Percentiles rank a stretch among this genome's conserved stretches.
Evolutionary conservation across 2,797 vertebrate species (phyloP).

Genomic region (Acomys russatus): DNA sequence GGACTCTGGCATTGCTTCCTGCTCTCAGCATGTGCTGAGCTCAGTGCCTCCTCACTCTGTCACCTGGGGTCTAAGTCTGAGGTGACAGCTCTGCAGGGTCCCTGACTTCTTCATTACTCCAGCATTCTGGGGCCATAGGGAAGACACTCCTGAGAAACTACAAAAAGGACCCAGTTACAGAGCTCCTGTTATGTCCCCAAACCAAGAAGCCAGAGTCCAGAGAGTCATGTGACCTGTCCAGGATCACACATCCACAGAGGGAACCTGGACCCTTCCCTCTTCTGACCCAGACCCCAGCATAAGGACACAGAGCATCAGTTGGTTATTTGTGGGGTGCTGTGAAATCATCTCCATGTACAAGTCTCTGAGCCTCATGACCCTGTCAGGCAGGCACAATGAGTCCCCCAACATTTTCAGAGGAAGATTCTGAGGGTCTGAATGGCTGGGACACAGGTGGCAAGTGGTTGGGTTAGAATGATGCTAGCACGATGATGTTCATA

Average conservation of each 20-base stretch:
- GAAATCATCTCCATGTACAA: not conserved
- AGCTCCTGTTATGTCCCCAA: not conserved
- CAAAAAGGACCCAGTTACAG: not conserved
- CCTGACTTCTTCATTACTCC: not conserved
- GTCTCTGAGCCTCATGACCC: not conserved
- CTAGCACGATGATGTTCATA: not conserved
- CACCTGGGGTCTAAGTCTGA: not conserved
- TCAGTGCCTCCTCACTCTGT: not conserved
- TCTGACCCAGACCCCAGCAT: not conserved
- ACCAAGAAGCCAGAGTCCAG: not conserved
- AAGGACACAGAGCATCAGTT: too few species aligned
- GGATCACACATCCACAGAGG: not conserved
- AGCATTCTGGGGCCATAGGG: accelerated
- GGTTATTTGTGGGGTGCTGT: accelerated
- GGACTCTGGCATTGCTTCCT: not conserved
- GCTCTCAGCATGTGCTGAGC: not conserved
- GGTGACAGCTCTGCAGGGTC: not conserved
- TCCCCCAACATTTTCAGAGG: not conserved
- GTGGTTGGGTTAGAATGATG: not conserved
- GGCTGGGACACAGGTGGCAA: not conserved
- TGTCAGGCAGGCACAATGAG: not conserved
- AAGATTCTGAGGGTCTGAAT: not conserved
- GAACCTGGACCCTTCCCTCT: not conserved
- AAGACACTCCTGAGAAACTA: not conserved
- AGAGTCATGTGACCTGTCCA: not conserved